phyloP scores from a whole-genome alignment of 2,113 vertebrate species.

The Phycodurus eques region DNA sequence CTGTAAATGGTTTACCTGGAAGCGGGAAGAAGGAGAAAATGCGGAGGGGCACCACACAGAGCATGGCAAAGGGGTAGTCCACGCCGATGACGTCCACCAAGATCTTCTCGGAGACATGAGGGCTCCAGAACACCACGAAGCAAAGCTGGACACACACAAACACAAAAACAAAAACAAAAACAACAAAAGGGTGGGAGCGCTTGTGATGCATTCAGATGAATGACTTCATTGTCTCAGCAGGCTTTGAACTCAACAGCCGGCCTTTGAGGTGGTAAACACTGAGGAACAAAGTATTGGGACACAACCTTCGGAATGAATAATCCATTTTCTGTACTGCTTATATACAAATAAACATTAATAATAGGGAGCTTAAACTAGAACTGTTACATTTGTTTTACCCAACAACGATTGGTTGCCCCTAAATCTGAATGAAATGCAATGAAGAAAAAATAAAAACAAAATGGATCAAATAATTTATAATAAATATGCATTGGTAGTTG shows the following conservation, averaged over 20 bases:
- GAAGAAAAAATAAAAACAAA: no score
- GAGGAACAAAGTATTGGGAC: neutral
- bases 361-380: neutral
- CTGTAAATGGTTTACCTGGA: slow-evolving; percentile 78
- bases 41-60: slow-evolving; percentile 87
- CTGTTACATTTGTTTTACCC: no score
- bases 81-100: slow-evolving; percentile 93
- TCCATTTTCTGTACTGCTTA: neutral
- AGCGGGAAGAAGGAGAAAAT: slow-evolving; percentile 98
- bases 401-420: no score
- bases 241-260: slow-evolving; percentile 15
- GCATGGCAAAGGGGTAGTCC: slow-evolving; percentile 85
- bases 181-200: slow-evolving; percentile 30
- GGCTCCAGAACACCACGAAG: slow-evolving; percentile 96
- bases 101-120: slow-evolving; percentile 90
- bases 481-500: no score
- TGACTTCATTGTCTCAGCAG: slow-evolving; percentile 33
- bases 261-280: slow-evolving; percentile 45
- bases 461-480: no score
- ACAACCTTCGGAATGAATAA: neutral
- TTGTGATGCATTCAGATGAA: slow-evolving; percentile 36
- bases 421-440: no score
- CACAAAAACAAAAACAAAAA: slow-evolving; percentile 3
- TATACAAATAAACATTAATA: neutral
- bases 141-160: slow-evolving; percentile 78